These are phyloP conservation scores for Eristalis intricaria DNA, from an alignment of 2,888 invertebrate species.

Conservation along the genomic window DNA sequence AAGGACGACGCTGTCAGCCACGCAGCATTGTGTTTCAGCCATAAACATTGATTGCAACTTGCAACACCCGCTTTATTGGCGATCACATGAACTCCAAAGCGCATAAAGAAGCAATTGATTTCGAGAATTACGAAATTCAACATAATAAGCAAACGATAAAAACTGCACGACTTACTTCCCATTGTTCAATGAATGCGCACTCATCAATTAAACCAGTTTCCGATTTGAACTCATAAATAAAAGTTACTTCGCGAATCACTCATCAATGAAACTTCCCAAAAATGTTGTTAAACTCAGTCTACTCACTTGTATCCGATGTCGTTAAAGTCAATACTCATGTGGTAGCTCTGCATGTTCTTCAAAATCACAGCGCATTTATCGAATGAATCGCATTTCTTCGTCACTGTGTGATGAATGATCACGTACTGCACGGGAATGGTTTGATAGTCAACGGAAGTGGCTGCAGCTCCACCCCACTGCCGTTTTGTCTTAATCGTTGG, in stretches of 20 bases:
- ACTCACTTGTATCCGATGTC: conserved; percentile 84
- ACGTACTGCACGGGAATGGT: conserved; percentile 83
- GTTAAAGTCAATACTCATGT: conserved; percentile 82
- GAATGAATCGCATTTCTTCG: conserved; percentile 81
- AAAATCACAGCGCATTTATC: conserved; percentile 81
- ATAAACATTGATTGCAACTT: too few relatives aligned
- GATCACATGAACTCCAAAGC: too few relatives aligned
- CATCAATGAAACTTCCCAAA: background rate
- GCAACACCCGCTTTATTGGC: too few relatives aligned
- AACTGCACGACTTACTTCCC: background rate
- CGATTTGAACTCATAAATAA: background rate
- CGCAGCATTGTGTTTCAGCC: too few relatives aligned
- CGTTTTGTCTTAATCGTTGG: conserved; percentile 83
- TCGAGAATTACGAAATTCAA: background rate
- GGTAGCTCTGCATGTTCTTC: conserved; percentile 82
- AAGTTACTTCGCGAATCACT: background rate
- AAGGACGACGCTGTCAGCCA: too few relatives aligned
- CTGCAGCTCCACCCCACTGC: conserved; percentile 84
- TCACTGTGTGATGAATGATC: conserved; percentile 84
- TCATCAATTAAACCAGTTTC: background rate
- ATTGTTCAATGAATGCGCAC: background rate
- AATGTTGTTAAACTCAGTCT: background rate
- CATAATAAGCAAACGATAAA: background rate
- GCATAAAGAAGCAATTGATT: background rate
- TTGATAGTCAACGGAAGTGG: conserved; percentile 83